Base-by-base conservation (phyloP, 2,113 vertebrate species). In the Jaculus jaculus region DNA sequence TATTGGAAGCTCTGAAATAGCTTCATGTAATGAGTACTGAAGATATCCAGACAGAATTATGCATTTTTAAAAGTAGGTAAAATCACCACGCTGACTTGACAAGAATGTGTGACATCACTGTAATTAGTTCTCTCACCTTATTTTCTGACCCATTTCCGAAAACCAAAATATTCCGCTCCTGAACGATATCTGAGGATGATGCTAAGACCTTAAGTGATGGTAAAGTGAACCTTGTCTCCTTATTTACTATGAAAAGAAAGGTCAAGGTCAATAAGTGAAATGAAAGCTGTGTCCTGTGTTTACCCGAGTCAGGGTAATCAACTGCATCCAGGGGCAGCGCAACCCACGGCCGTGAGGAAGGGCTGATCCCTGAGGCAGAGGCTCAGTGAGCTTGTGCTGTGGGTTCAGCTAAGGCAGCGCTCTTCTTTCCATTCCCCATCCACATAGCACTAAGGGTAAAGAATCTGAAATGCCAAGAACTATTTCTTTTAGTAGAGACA, bases 111-210 rank as follows among this genome's bases (percentile, higher is more conserved):
- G 32, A 74, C 5, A 23, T 13, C 54, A 69, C 26, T 65, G 8
- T 47, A 73, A 37, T 73, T 84, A 58, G 68, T 47, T 58, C 26
- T 17, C 65, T 12, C 5, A 58, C 32, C 61, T 84, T n/a, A 81
- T 84, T 93, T 94, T 72, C 42, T 83, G 79, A 82, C 7, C 39
- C 21, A 23, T 26, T 88, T 78, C 54, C 81, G 65, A n/a, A 85
- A 69, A 20, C 24, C 32, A 84, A 95, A 93, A 87, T 47, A 21
- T 26, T 42, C 15, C 75, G 23, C 13, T 81, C 34, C 18, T 80
- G 61, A 34, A 54, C 42, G 37, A 83, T 63, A 24, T 54, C n/a
- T 42, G 61, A 23, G 26, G 54, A 51, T 24, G 30, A 79, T 69
- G 65, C 15, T 32, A 26, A 78, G 34, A 32, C 24, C 65, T 89